Base-by-base conservation (phyloP, 2,888 invertebrate species). In the Tenodera sinensis region DNA sequence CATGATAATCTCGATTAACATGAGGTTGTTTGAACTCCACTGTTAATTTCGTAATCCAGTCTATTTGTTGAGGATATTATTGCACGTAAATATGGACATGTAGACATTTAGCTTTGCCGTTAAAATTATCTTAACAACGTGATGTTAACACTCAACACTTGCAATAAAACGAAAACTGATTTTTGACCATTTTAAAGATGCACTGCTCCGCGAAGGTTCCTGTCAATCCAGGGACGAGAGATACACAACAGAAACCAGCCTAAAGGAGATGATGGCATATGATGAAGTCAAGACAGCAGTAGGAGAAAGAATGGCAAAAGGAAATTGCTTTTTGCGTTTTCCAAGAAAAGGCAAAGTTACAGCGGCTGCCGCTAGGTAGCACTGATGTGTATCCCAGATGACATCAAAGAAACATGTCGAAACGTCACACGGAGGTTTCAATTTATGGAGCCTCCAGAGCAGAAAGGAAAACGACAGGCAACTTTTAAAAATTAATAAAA, bases 271-370 rank as follows among this genome's bases (percentile, higher is more conserved):
- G 54, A 71, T 71, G 54, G 3, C 54, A 20, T 20, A 71, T 71
- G 54, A 71, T 71, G 25, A 71, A 71, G 54, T 71, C 54, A 71
- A 42, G 42, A 42, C 42, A 42, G 42, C 12, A 12, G 42, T 42
- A 42, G 42, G 54, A 71, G 71, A 85, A 71, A 85, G 71, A 47
- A 54, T 27, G 85, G 82, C 82, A 85, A 88, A 88, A 88, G 88
- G 88, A 88, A 88, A 88, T 88, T 88, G 85, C 88, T 88, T 88
- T 88, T 88, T 85, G 85, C 85, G 85, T 88, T 85, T 71, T 84
- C 82, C n/a, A 34, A 84, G 34, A 85, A 85, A 42, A 42, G 42
- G 42, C 12, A 42, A 42, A 42, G 42, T 42, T 42, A 42, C 42
- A 42, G 42, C 42, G 42, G 42, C 42, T 42, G 42, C 42, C 42